Evolutionary conservation across 2,888 invertebrate genomes (phyloP).

Genomic region (Dasysyrphus albostriatus): DNA sequence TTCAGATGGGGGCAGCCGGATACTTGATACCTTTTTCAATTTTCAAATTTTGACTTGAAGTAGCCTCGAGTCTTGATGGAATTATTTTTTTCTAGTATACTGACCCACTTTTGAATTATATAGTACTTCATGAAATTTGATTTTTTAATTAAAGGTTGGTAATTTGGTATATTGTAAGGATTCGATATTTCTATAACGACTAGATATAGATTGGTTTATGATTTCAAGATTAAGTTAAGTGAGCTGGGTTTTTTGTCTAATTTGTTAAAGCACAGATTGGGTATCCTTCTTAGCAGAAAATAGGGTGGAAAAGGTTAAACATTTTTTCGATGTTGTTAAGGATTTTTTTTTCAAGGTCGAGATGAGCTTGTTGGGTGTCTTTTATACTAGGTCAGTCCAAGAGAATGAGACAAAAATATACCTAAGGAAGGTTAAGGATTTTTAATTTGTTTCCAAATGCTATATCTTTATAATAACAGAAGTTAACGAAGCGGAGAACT

Average conservation of each 20-base stretch:
- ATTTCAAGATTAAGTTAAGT: neutral
- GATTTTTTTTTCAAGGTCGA: too few species aligned
- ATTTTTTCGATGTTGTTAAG: too few species aligned
- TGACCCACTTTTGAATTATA: constrained; percentile 1
- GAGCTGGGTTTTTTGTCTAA: neutral
- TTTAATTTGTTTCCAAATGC: too few species aligned
- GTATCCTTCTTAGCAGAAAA: too few species aligned
- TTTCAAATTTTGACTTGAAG: constrained; percentile 8
- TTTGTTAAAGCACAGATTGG: neutral
- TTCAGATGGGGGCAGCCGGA: neutral
- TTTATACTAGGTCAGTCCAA: too few species aligned
- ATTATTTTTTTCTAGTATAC: neutral
- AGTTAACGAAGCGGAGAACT: too few species aligned
- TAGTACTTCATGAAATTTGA: neutral
- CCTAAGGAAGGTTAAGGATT: too few species aligned
- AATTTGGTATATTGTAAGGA: neutral
- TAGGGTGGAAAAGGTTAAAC: neutral
- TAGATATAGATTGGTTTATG: neutral
- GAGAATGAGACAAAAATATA: too few species aligned
- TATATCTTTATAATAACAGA: too few species aligned
- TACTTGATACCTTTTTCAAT: constrained; percentile 21
- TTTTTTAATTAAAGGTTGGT: constrained; percentile 22
- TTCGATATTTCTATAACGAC: neutral
- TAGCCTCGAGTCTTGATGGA: neutral
- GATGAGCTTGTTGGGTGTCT: too few species aligned